phyloP scores from a whole-genome alignment of 2,797 vertebrate genomes.

The Xenentodon cancila region DNA sequence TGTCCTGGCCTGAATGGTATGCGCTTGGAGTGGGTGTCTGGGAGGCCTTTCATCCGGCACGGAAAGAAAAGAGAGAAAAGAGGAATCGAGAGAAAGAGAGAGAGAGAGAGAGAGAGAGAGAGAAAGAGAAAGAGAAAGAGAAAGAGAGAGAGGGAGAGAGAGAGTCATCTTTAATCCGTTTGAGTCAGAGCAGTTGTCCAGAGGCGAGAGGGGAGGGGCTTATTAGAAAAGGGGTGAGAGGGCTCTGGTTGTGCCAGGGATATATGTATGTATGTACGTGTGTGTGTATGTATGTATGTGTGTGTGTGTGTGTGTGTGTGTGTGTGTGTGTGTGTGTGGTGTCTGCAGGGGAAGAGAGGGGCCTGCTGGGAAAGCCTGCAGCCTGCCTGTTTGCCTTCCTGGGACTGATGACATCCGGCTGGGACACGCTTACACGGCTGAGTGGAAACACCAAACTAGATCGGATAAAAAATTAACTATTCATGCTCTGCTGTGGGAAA shows the following conservation, averaged over 20 bases:
- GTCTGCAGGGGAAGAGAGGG: constrained; percentile 64
- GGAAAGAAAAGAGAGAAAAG: constrained; percentile 60
- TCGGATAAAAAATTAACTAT: constrained; percentile 36
- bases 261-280: not conserved
- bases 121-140: constrained; percentile 17
- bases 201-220: constrained; percentile 64
- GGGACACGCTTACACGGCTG: constrained; percentile 41
- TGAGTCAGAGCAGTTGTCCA: constrained; percentile 83
- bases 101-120: constrained; percentile 27
- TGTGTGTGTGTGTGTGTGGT: constrained; percentile 36
- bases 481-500: constrained; percentile 12
- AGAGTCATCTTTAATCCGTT: constrained; percentile 83
- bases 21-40: constrained; percentile 85
- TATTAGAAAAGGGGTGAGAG: constrained; percentile 48
- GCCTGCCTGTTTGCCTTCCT: constrained; percentile 60
- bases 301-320: too few species aligned
- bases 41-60: constrained; percentile 84
- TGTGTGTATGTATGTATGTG: not conserved
- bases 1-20: constrained; percentile 86
- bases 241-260: constrained; percentile 55
- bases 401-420: constrained; percentile 71
- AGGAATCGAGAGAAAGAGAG: constrained; percentile 16
- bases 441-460: constrained; percentile 22
- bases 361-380: constrained; percentile 59
- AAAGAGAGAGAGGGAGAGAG: constrained; percentile 66